Percentiles rank a stretch among this genome's conserved stretches.
Conservation (phyloP, 1,140 invertebrate genomes). For the Aphelenchoides besseyi region DNA sequence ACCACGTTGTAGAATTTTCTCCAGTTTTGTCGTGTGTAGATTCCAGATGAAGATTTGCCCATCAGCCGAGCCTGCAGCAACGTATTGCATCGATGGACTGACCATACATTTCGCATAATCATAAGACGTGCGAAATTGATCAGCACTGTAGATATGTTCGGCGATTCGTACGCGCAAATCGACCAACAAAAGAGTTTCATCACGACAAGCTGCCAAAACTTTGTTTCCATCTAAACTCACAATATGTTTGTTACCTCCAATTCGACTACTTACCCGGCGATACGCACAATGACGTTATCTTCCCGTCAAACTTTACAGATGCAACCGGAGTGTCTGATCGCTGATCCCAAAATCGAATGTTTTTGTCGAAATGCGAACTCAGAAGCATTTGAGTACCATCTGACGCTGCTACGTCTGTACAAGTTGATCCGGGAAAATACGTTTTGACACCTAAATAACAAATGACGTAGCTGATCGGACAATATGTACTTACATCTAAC, state of each 20-base stretch:
- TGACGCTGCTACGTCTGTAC: constrained; percentile 28
- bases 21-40: constrained; percentile 73
- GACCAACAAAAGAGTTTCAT: constrained; percentile 87
- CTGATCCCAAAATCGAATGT: constrained; percentile 91
- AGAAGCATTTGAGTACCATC: constrained; percentile 72
- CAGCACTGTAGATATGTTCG: constrained; percentile 81
- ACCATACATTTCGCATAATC: constrained; percentile 88
- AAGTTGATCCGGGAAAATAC: constrained; percentile 40
- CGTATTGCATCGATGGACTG: constrained; percentile 81
- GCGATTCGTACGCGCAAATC: constrained; percentile 90
- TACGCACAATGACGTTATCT: constrained; percentile 88
- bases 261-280: constrained; percentile 72
- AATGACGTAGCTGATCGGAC: background rate
- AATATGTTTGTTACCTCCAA: constrained; percentile 31
- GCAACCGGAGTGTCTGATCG: constrained; percentile 70
- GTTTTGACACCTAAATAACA: constrained; percentile 37
- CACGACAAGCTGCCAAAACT: constrained; percentile 82
- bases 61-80: constrained; percentile 82
- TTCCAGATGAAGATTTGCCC: constrained; percentile 89
- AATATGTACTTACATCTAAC: constrained; percentile 35
- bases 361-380: constrained; percentile 94
- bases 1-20: constrained; percentile 70
- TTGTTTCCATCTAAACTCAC: constrained; percentile 77
- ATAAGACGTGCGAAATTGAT: constrained; percentile 87
- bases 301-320: constrained; percentile 82